Percentiles rank a stretch among this genome's conserved stretches.
phyloP scores from a whole-genome alignment of 2,797 vertebrate species.

The Peromyscus nudipes region DNA sequence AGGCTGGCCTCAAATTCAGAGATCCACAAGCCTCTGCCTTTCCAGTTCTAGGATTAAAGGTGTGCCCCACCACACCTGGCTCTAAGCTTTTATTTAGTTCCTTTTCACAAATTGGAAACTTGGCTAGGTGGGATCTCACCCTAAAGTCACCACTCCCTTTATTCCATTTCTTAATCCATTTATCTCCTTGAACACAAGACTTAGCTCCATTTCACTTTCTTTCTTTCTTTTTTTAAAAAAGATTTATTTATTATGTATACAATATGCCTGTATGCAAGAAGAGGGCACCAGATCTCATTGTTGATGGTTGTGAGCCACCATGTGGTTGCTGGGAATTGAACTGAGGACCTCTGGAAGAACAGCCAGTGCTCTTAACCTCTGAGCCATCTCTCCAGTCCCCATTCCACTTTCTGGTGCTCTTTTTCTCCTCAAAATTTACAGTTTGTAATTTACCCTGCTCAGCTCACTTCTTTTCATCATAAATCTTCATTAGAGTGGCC shows the following conservation, averaged over 20 bases:
- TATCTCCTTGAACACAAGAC: too few species aligned
- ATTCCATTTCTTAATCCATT: background rate
- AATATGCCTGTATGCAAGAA: too few species aligned
- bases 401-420: background rate
- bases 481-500: background rate
- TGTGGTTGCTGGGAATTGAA: too few species aligned
- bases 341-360: too few species aligned
- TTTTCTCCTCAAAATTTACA: background rate
- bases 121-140: background rate
- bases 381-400: too few species aligned
- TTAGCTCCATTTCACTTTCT: background rate
- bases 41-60: background rate
- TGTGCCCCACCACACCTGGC: background rate
- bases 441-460: background rate
- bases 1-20: background rate
- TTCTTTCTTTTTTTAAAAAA: too few species aligned
- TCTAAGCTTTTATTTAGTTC: background rate
- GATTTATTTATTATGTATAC: too few species aligned
- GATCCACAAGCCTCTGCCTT: background rate
- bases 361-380: too few species aligned
- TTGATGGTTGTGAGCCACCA: too few species aligned
- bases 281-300: too few species aligned
- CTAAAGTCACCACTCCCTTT: background rate
- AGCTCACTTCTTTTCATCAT: background rate
- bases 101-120: background rate